Evolutionary conservation across 2,888 invertebrate genomes (phyloP).

Genomic region (Campopleginae sp.): DNA sequence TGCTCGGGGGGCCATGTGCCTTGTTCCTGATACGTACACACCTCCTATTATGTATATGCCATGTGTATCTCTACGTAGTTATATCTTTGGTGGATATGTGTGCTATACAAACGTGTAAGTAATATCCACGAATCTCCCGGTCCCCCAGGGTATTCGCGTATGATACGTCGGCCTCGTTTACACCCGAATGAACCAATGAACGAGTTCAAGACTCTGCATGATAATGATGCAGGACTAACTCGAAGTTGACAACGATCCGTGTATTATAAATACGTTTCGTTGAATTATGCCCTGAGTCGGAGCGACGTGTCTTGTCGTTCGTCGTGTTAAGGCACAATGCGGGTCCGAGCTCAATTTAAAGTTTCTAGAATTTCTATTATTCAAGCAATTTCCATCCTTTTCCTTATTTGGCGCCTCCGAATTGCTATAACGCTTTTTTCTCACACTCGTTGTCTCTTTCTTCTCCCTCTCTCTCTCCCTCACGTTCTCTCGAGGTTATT

Average conservation of each 20-base stretch:
- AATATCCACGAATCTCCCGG: conserved; percentile 53
- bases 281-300: neutral
- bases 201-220: conserved; percentile 40
- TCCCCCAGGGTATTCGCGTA: conserved; percentile 58
- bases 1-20: conserved; percentile 66
- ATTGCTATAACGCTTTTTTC: conserved; percentile 47
- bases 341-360: neutral
- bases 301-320: neutral
- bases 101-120: conserved; percentile 59
- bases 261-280: conserved; percentile 11
- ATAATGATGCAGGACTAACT: conserved; percentile 6
- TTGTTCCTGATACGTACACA: conserved; percentile 42
- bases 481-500: conserved; percentile 20
- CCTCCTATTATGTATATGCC: conserved; percentile 16
- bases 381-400: conserved; percentile 39
- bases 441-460: conserved; percentile 37
- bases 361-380: neutral
- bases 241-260: conserved; percentile 26
- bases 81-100: conserved; percentile 1
- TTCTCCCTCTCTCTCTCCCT: conserved; percentile 26
- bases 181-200: conserved; percentile 50
- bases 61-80: neutral
- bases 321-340: neutral
- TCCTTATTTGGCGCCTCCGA: conserved; percentile 43
- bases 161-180: conserved; percentile 40